Percentiles rank a stretch among this genome's conserved stretches.
phyloP scores from a whole-genome alignment of 2,888 invertebrate species.

The Phortica magna region DNA sequence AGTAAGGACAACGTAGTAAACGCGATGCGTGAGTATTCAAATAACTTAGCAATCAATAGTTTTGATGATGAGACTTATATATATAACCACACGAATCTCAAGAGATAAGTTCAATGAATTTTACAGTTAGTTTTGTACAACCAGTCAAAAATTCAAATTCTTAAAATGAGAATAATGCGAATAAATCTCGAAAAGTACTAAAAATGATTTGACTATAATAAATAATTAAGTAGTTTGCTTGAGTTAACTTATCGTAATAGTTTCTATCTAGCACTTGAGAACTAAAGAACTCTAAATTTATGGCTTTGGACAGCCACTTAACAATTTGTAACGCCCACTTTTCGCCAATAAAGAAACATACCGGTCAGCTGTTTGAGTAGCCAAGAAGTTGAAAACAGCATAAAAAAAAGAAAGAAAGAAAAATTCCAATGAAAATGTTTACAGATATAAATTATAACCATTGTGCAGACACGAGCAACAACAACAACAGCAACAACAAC shows the following conservation, averaged over 20 bases:
- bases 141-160: too few species aligned
- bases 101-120: too few species aligned
- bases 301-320: constrained; percentile 65
- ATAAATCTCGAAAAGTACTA: too few species aligned
- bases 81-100: too few species aligned
- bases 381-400: constrained; percentile 40
- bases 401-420: constrained; percentile 15
- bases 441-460: constrained; percentile 69
- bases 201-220: too few species aligned
- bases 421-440: constrained; percentile 67
- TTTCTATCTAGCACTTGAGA: background rate
- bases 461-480: constrained; percentile 38
- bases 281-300: constrained; percentile 46
- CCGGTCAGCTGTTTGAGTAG: constrained; percentile 66
- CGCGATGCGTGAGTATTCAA: too few species aligned
- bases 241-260: too few species aligned
- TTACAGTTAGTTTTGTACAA: too few species aligned
- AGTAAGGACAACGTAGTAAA: background rate
- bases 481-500: constrained; percentile 41
- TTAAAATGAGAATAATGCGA: too few species aligned
- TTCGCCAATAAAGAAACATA: background rate
- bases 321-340: constrained; percentile 63
- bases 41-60: too few species aligned
- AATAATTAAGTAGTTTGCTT: too few species aligned
- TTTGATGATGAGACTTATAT: too few species aligned